Conservation (phyloP, 64 coral and sea anemone species). For the Pocillopora damicornis region DNA sequence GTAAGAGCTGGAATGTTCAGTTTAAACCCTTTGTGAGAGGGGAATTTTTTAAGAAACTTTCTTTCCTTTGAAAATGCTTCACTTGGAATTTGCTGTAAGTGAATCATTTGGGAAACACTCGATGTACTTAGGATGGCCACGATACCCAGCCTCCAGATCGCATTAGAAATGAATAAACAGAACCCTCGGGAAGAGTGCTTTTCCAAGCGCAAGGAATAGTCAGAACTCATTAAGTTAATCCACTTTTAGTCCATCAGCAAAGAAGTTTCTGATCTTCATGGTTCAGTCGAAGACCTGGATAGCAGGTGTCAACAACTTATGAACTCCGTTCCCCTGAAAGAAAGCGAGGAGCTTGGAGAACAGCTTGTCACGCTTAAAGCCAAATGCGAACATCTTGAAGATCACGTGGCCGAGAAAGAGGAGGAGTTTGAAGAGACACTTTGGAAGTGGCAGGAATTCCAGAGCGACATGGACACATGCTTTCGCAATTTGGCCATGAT, state of each 20-base stretch:
- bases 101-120: too few relatives aligned
- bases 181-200: too few relatives aligned
- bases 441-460: slow-evolving; percentile 88
- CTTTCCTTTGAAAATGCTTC: too few relatives aligned
- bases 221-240: not conserved
- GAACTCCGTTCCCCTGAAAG: slow-evolving; percentile 16
- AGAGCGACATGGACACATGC: slow-evolving; percentile 70
- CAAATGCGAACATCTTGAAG: slow-evolving; percentile 59
- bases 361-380: slow-evolving; percentile 44
- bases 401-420: slow-evolving; percentile 77
- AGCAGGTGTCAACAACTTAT: slow-evolving; percentile 75
- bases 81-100: too few relatives aligned
- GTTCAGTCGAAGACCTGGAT: slow-evolving; percentile 79
- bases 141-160: too few relatives aligned
- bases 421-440: slow-evolving; percentile 87
- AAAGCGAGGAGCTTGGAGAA: slow-evolving; percentile 52
- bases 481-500: slow-evolving; percentile 74
- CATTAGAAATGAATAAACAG: too few relatives aligned
- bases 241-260: slow-evolving; percentile 40
- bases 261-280: slow-evolving; percentile 74
- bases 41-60: too few relatives aligned
- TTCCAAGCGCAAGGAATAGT: too few relatives aligned
- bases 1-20: not conserved
- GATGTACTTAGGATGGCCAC: too few relatives aligned
- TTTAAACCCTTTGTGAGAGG: not conserved